Conservation (phyloP, 1,140 invertebrate species). For the Brachionus rotundiformis region DNA sequence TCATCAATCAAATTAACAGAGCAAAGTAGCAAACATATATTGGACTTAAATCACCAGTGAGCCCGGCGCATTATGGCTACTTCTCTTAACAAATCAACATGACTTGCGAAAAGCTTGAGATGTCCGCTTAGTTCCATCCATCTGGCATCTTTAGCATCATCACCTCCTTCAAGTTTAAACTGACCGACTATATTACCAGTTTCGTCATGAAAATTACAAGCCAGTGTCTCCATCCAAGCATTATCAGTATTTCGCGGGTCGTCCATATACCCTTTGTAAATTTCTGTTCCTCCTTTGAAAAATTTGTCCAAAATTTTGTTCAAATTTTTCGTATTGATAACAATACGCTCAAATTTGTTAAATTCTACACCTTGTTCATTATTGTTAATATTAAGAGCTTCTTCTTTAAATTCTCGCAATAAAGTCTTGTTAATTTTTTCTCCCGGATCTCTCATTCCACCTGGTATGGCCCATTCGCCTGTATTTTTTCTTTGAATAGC, state of each 20-base stretch:
- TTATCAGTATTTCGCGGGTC: constrained; percentile 66
- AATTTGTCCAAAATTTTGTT: constrained; percentile 10
- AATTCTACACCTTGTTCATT: constrained; percentile 50
- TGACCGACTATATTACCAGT: background rate
- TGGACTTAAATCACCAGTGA: constrained; percentile 38
- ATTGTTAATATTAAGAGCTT: constrained; percentile 72
- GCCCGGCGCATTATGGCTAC: background rate
- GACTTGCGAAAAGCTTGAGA: constrained; percentile 43
- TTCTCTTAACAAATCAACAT: constrained; percentile 26
- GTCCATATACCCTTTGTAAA: constrained; percentile 59
- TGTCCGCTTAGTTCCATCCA: constrained; percentile 17
- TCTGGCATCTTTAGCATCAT: constrained; percentile 50
- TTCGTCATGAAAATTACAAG: constrained; percentile 52
- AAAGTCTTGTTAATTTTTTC: constrained; percentile 76
- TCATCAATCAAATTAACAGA: too few species aligned
- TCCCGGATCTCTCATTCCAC: constrained; percentile 85
- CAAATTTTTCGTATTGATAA: background rate
- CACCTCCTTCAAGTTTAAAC: constrained; percentile 31
- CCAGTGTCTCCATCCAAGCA: constrained; percentile 63
- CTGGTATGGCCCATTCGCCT: constrained; percentile 83
- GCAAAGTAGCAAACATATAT: too few species aligned
- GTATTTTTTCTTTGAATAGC: constrained; percentile 79
- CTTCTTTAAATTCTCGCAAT: constrained; percentile 84
- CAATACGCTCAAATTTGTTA: constrained; percentile 43
- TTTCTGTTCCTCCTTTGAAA: constrained; percentile 44